Conservation (phyloP, 1,140 invertebrate genomes). For the Brachionus rubens region DNA sequence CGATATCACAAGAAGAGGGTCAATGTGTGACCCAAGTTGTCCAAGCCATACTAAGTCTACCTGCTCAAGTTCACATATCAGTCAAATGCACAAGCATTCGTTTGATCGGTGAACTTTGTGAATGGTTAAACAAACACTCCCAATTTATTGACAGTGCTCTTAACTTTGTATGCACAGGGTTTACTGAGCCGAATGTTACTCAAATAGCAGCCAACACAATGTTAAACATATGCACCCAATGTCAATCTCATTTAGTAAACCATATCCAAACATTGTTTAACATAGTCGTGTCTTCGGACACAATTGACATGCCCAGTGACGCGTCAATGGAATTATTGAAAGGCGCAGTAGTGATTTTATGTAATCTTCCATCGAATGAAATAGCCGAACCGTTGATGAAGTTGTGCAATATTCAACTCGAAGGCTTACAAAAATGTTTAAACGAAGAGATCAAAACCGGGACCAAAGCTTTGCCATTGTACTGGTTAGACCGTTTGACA, state of each 20-base stretch:
- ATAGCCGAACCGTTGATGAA: slow-evolving; percentile 54
- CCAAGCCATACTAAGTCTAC: slow-evolving; percentile 80
- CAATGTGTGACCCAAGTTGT: slow-evolving; percentile 86
- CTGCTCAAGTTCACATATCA: slow-evolving; percentile 77
- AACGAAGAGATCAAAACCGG: slow-evolving; percentile 51
- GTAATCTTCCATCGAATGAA: slow-evolving; percentile 67
- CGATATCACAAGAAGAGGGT: slow-evolving; percentile 85
- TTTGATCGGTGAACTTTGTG: slow-evolving; percentile 83
- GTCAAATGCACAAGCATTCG: slow-evolving; percentile 82
- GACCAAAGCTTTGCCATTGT: slow-evolving; percentile 64
- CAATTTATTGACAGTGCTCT: slow-evolving; percentile 64
- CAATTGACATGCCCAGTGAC: slow-evolving; percentile 73
- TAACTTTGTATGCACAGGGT: slow-evolving; percentile 27
- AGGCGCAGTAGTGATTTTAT: slow-evolving; percentile 70
- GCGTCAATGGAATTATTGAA: slow-evolving; percentile 78
- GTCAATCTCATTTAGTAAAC: slow-evolving; percentile 72
- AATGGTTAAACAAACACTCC: slow-evolving; percentile 88
- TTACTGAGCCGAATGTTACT: slow-evolving; percentile 68
- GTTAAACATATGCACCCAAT: slow-evolving; percentile 69
- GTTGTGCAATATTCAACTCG: slow-evolving; percentile 49
- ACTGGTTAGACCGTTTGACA: slow-evolving; percentile 86
- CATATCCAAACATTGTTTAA: slow-evolving; percentile 78
- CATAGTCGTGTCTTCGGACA: slow-evolving; percentile 74
- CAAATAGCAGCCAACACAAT: slow-evolving; percentile 73
- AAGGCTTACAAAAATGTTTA: slow-evolving; percentile 53